Percentiles rank a stretch among this genome's conserved stretches.
phyloP scores from a whole-genome alignment of 2,797 vertebrate genomes.

The Muraenolepis orangiensis region DNA sequence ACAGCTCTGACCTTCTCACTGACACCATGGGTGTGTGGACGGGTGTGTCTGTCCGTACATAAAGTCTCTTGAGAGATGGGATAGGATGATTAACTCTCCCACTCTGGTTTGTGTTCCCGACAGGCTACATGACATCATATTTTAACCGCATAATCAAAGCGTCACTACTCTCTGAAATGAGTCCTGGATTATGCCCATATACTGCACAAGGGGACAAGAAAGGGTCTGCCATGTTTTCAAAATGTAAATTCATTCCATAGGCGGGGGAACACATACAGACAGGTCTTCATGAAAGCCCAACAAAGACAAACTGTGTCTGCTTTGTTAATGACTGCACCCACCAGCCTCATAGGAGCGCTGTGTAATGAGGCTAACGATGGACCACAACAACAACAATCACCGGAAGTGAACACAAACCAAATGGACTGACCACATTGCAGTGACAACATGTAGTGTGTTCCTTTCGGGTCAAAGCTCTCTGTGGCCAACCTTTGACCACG shows the following conservation, averaged over 20 bases:
- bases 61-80: neutral
- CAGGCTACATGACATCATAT: neutral
- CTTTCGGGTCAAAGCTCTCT: neutral
- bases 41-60: neutral
- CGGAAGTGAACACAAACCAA: neutral
- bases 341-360: neutral
- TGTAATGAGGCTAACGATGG: neutral
- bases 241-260: neutral
- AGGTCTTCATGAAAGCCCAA: neutral
- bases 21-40: neutral
- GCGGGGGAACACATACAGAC: neutral
- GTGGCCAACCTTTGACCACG: neutral
- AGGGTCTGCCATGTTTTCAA: neutral
- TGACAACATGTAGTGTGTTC: too few species aligned
- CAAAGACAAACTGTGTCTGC: neutral
- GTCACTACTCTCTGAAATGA: neutral
- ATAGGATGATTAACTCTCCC: neutral
- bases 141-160: neutral
- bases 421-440: neutral
- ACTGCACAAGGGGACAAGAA: neutral
- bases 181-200: neutral
- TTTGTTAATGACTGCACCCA: neutral
- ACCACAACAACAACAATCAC: too few species aligned
- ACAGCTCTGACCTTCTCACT: neutral
- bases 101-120: neutral